These are phyloP conservation scores for Beaufortia kweichowensis DNA, from an alignment of 2,113 vertebrate genomes.

Conservation along the genomic window DNA sequence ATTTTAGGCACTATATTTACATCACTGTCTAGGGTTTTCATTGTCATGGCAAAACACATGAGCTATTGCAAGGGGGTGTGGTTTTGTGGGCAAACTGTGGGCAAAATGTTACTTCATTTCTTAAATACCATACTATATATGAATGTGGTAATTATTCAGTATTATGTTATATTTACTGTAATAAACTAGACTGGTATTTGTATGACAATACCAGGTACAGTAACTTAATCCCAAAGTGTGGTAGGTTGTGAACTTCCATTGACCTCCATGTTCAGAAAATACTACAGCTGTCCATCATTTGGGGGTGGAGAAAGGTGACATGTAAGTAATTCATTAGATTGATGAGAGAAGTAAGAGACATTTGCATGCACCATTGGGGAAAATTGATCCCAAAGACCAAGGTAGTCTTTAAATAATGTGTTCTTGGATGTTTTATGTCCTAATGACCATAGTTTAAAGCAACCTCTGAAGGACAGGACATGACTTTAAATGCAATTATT, in stretches of 20 bases:
- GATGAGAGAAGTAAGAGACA: background rate
- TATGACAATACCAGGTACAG: too few relatives aligned
- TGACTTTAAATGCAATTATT: background rate
- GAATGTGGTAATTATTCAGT: too few relatives aligned
- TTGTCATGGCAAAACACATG: background rate
- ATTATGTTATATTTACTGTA: too few relatives aligned
- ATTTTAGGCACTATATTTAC: background rate
- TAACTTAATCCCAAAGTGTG: background rate
- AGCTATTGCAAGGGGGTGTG: too few relatives aligned
- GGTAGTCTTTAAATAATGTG: constrained; percentile 18
- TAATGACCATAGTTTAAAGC: background rate
- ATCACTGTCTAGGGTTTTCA: background rate
- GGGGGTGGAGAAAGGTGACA: background rate
- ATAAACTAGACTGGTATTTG: too few relatives aligned
- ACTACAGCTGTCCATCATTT: background rate
- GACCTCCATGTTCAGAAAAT: background rate
- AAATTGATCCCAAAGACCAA: constrained; percentile 18
- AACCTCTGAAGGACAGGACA: background rate
- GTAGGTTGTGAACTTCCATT: background rate
- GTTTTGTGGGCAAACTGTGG: too few relatives aligned
- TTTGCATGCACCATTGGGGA: background rate
- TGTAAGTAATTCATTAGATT: background rate
- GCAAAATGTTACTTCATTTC: too few relatives aligned
- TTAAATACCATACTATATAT: too few relatives aligned
- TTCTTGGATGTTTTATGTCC: constrained; percentile 10